Evolutionary conservation across 2,113 vertebrate genomes (phyloP).

Genomic region (Salvelinus fontinalis): DNA sequence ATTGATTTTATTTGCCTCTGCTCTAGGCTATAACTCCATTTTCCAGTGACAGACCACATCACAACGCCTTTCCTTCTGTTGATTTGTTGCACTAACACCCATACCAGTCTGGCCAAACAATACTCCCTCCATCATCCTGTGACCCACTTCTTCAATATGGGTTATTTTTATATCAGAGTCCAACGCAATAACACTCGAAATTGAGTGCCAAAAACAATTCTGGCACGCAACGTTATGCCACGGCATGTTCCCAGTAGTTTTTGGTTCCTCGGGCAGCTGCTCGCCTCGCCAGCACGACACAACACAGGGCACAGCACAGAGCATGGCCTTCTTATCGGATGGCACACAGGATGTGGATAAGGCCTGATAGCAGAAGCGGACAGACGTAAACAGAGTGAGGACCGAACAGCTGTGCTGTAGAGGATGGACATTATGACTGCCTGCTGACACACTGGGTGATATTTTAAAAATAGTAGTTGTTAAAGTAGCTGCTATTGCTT

Average conservation of each 20-base stretch:
- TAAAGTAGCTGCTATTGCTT: too few species aligned
- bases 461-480: too few species aligned
- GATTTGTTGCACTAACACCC: too few species aligned
- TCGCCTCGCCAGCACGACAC: too few species aligned
- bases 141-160: too few species aligned
- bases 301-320: neutral
- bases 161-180: too few species aligned
- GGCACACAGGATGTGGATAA: neutral
- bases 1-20: too few species aligned
- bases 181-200: neutral
- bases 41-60: too few species aligned
- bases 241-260: neutral
- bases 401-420: neutral
- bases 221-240: neutral
- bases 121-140: too few species aligned
- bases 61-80: too few species aligned
- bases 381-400: neutral
- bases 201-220: neutral
- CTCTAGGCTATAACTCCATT: too few species aligned
- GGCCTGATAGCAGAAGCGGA: neutral
- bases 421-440: neutral
- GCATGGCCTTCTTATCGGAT: neutral
- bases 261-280: neutral
- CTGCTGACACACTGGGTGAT: neutral
- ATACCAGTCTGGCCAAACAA: too few species aligned